Conservation (phyloP, 2,888 invertebrate species). For the Microplitis manilae region DNA sequence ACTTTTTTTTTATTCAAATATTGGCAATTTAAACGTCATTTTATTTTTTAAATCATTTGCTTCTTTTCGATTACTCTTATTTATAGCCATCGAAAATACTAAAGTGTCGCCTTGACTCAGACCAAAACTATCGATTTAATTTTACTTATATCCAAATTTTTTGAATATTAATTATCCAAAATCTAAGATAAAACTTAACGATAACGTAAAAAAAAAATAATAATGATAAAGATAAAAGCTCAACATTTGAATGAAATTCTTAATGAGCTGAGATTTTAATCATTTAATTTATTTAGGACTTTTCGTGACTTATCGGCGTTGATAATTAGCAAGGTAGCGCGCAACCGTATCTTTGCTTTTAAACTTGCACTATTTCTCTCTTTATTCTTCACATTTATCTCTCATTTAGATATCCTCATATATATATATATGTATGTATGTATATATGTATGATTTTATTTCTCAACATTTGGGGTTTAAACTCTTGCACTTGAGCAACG, state of each 20-base stretch:
- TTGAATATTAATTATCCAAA: neutral
- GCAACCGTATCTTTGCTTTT: constrained; percentile 31
- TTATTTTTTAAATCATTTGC: neutral
- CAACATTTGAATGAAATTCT: constrained; percentile 37
- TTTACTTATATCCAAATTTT: neutral
- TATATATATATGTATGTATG: neutral
- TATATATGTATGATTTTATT: neutral
- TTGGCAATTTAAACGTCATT: neutral
- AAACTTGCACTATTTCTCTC: constrained; percentile 22
- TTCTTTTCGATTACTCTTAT: neutral
- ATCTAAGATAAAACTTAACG: neutral
- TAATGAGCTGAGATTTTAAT: constrained; percentile 42
- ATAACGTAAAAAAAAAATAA: neutral
- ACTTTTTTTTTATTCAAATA: no score
- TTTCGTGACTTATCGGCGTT: constrained; percentile 43
- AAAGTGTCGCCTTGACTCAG: no score
- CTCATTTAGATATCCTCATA: neutral
- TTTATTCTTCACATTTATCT: neutral
- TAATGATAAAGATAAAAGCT: constrained; percentile 15
- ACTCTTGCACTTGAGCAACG: constrained; percentile 9
- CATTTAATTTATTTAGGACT: constrained; percentile 40
- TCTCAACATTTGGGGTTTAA: constrained; percentile 9
- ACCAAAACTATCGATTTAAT: no score
- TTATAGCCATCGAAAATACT: neutral
- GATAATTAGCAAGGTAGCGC: constrained; percentile 42